phyloP scores from a whole-genome alignment of 2,113 vertebrate species.

The Dasyurus viverrinus region DNA sequence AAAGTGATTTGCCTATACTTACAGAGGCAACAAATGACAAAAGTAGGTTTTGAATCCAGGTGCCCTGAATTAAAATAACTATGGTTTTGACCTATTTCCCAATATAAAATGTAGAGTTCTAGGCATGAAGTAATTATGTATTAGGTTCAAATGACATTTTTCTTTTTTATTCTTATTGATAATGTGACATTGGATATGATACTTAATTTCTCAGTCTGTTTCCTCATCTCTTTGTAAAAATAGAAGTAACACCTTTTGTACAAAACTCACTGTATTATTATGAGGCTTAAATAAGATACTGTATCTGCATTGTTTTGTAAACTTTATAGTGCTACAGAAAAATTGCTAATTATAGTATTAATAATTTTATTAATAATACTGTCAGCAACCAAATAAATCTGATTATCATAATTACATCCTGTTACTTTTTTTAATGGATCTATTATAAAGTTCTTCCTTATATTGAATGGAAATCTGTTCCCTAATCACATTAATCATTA shows the following conservation, averaged over 20 bases:
- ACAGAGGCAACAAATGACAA: background rate
- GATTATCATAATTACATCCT: background rate
- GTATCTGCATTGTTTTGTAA: background rate
- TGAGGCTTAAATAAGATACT: background rate
- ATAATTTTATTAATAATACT: background rate
- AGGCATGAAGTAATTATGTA: background rate
- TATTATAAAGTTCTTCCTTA: constrained; percentile 4
- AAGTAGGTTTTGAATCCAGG: background rate
- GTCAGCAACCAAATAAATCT: background rate
- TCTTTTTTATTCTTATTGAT: background rate
- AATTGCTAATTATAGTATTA: background rate
- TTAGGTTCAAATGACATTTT: background rate
- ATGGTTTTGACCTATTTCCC: background rate
- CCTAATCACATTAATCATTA: background rate
- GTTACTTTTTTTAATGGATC: background rate
- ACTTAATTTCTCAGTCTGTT: background rate
- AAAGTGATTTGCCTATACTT: background rate
- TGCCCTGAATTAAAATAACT: background rate
- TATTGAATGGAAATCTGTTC: background rate
- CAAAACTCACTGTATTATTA: background rate
- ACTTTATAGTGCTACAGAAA: background rate
- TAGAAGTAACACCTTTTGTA: background rate
- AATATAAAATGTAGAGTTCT: background rate
- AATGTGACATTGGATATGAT: background rate
- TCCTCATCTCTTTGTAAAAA: background rate